Conservation (phyloP, 1,140 invertebrate species). For the Drosophila elegans region DNA sequence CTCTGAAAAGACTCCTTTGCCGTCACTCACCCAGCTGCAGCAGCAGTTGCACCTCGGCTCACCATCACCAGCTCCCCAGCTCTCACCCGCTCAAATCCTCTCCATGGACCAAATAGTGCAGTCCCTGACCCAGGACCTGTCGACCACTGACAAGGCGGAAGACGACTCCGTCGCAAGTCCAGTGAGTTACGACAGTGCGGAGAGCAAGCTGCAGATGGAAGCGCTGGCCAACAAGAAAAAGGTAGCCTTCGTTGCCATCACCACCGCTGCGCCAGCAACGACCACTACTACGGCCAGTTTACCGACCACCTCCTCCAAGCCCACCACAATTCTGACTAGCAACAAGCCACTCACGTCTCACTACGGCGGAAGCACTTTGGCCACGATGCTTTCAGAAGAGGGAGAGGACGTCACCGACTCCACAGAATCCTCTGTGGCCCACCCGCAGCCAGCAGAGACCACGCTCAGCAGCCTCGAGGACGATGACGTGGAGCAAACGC, state of each 20-base stretch:
- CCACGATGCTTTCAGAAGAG: slow-evolving; percentile 70
- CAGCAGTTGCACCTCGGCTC: slow-evolving; percentile 60
- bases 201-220: slow-evolving; percentile 47
- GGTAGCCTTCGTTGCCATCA: slow-evolving; percentile 1
- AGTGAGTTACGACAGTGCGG: slow-evolving; percentile 60
- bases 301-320: slow-evolving; percentile 19
- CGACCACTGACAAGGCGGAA: slow-evolving; percentile 42
- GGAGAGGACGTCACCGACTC: slow-evolving; percentile 37
- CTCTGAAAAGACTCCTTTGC: slow-evolving; percentile 64
- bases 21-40: slow-evolving; percentile 62
- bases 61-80: slow-evolving; percentile 56
- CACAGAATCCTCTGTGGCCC: slow-evolving; percentile 17
- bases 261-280: background rate
- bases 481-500: slow-evolving; percentile 44
- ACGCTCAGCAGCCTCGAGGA: slow-evolving; percentile 60
- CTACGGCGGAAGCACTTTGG: slow-evolving; percentile 72
- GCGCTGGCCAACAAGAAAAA: slow-evolving; percentile 56
- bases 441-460: slow-evolving; percentile 28
- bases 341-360: slow-evolving; percentile 36
- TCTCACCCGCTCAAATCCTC: slow-evolving; percentile 61
- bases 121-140: slow-evolving; percentile 61
- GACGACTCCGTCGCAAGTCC: slow-evolving; percentile 17
- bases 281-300: background rate
- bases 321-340: slow-evolving; percentile 34
- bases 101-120: slow-evolving; percentile 78